Conservation (phyloP, 2,113 vertebrate genomes). For the Semicossyphus pulcher region DNA sequence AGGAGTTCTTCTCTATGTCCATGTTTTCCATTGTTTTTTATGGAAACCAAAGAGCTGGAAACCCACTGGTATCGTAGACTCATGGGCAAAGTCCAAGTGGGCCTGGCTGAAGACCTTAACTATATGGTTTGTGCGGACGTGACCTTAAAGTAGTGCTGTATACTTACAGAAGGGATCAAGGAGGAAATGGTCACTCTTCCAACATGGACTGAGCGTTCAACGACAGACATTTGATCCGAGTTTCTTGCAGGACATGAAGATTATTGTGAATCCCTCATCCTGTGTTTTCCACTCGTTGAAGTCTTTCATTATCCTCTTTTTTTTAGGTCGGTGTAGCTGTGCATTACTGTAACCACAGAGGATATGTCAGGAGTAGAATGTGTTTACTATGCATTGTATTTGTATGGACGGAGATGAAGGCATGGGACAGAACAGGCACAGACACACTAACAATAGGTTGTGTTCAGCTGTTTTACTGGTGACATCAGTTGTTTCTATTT, state of each 20-base stretch:
- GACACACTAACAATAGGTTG: constrained; percentile 62
- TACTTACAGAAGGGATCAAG: constrained; percentile 9
- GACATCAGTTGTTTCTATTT: constrained; percentile 61
- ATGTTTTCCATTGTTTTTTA: background rate
- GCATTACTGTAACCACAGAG: constrained; percentile 61
- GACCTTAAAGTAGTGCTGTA: background rate
- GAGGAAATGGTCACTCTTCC: background rate
- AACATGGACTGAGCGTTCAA: background rate
- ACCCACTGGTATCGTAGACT: too few relatives aligned
- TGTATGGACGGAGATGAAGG: constrained; percentile 29
- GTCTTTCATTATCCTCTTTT: constrained; percentile 65
- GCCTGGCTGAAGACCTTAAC: background rate
- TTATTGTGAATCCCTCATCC: constrained; percentile 28
- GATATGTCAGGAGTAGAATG: constrained; percentile 37
- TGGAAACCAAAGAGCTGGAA: background rate
- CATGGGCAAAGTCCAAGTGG: too few relatives aligned
- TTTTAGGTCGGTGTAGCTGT: constrained; percentile 30
- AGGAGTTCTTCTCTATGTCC: background rate
- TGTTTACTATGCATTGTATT: constrained; percentile 60
- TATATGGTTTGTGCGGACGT: background rate
- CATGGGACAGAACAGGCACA: background rate
- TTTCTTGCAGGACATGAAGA: constrained; percentile 8
- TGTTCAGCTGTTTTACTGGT: constrained; percentile 37
- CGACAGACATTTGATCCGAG: background rate
- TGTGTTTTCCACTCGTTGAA: constrained; percentile 42